These are phyloP conservation scores for Gopherus evgoodei DNA, from an alignment of 2,113 vertebrate genomes.

Conservation along the genomic window DNA sequence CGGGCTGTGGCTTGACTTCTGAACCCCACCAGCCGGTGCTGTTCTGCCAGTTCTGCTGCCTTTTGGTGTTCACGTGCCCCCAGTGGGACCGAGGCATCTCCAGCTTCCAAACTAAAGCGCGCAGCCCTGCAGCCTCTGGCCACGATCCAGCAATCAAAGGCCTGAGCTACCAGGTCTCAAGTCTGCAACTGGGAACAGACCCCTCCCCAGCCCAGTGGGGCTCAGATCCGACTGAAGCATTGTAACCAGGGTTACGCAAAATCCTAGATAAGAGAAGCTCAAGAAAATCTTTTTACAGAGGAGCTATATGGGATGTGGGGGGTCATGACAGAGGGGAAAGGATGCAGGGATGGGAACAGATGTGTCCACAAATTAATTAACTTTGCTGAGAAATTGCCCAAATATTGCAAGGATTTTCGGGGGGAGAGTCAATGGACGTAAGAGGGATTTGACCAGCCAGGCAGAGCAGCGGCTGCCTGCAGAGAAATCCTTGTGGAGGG, in stretches of 20 bases:
- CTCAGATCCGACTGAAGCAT: neutral
- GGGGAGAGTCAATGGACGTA: neutral
- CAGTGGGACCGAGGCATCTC: neutral
- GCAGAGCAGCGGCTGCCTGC: rapidly evolving
- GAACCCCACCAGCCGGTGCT: neutral
- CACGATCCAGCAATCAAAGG: neutral
- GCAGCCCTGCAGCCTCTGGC: neutral
- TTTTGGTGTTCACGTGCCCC: neutral
- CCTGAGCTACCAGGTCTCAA: neutral
- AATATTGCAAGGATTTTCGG: neutral
- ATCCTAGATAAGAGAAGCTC: neutral
- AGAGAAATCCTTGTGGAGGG: neutral
- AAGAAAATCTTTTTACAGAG: neutral
- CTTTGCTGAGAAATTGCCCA: rapidly evolving
- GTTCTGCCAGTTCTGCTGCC: neutral
- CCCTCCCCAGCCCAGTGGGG: neutral
- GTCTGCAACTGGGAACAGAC: neutral
- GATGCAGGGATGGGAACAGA: neutral
- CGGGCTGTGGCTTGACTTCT: neutral
- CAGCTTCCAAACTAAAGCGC: neutral
- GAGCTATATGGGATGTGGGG: rapidly evolving
- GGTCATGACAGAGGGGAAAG: neutral
- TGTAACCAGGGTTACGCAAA: rapidly evolving
- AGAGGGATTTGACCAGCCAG: neutral
- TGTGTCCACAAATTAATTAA: neutral